A percentile compares a stretch with the other conserved stretches of the same genome.
These are phyloP conservation scores for Lucifuga dentata DNA, from an alignment of 2,113 vertebrate species.

Conservation along the genomic window DNA sequence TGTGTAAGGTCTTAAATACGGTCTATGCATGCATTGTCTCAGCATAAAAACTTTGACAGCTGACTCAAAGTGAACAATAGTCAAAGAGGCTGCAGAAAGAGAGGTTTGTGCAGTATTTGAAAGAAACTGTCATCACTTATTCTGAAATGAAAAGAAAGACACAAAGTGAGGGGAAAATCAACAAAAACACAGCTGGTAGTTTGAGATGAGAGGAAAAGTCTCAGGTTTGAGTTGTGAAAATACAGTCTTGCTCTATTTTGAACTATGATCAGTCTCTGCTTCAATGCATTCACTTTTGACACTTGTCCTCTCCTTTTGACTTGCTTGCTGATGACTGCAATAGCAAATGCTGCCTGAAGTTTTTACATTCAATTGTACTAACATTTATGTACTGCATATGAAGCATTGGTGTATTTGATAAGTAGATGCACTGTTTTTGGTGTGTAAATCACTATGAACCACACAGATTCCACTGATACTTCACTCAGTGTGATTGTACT, in stretches of 20 bases:
- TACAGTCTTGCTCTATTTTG: constrained; percentile 42
- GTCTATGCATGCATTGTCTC: constrained; percentile 33
- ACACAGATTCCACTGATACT: constrained; percentile 9
- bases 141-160: constrained; percentile 58
- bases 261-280: constrained; percentile 23
- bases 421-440: not conserved
- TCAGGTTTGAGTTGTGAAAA: constrained; percentile 57
- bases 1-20: constrained; percentile 2
- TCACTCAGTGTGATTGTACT: too few species aligned
- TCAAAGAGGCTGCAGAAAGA: constrained; percentile 37
- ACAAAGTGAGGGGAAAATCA: constrained; percentile 49
- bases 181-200: constrained; percentile 74
- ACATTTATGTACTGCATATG: not conserved
- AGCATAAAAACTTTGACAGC: constrained; percentile 36
- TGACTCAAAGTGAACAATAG: constrained; percentile 53
- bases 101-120: constrained; percentile 28
- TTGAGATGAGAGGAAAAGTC: constrained; percentile 55
- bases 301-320: not conserved
- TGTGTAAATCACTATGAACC: not conserved
- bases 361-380: not conserved
- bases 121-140: constrained; percentile 55
- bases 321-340: not conserved
- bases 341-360: too few species aligned
- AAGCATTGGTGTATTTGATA: not conserved
- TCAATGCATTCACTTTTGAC: not conserved